Percentiles rank a stretch among this genome's conserved stretches.
Evolutionary conservation across 2,797 vertebrate species (phyloP).

Genomic region (Urosaurus nigricauda): DNA sequence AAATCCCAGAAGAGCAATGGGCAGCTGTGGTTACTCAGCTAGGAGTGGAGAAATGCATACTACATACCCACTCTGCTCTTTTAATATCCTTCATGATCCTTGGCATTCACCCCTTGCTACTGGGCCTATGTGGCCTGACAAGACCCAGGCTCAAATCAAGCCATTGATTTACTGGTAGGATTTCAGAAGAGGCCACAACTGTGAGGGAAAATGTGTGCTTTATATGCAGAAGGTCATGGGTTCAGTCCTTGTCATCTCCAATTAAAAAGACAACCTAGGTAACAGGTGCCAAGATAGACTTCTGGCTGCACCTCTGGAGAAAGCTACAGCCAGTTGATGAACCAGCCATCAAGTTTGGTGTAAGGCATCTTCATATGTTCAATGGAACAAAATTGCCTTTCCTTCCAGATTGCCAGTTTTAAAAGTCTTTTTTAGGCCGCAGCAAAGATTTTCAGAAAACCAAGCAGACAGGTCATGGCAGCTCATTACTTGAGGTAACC

Average conservation of each 20-base stretch:
- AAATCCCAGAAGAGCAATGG: not conserved
- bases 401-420: not conserved
- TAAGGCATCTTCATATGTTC: not conserved
- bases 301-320: not conserved
- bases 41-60: not conserved
- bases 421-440: constrained; percentile 17
- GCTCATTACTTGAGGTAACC: constrained; percentile 19
- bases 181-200: not conserved
- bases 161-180: not conserved
- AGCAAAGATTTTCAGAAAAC: not conserved
- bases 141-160: not conserved
- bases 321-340: not conserved
- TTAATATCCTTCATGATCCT: not conserved
- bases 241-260: not conserved
- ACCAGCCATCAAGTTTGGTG: not conserved
- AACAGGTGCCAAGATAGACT: not conserved
- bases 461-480: not conserved
- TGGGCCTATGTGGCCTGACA: not conserved
- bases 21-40: not conserved
- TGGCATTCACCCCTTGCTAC: not conserved
- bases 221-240: not conserved
- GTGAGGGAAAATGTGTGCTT: not conserved
- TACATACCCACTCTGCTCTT: not conserved
- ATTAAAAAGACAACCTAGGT: not conserved
- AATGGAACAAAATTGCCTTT: not conserved